Percentiles rank a stretch among this genome's conserved stretches.
These are phyloP conservation scores for Phocoena phocoena DNA, from an alignment of 2,113 vertebrate species.

Conservation along the genomic window DNA sequence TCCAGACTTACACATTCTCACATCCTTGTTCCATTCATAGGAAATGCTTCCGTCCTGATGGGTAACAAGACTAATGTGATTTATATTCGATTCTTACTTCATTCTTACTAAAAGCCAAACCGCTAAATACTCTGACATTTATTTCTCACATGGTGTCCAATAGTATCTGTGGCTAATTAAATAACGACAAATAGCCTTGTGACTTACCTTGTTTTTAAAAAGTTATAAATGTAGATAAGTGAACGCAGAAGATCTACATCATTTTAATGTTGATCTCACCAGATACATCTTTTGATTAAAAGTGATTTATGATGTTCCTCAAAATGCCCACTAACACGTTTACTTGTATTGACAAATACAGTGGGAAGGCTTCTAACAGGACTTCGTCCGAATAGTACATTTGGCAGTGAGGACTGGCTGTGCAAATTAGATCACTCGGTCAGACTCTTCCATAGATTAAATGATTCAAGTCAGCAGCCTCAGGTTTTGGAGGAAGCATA, in stretches of 20 bases:
- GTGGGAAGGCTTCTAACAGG: not conserved
- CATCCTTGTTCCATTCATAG: not conserved
- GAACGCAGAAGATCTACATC: not conserved
- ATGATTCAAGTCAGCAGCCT: not conserved
- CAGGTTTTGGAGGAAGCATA: not conserved
- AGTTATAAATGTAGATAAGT: not conserved
- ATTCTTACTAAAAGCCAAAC: not conserved
- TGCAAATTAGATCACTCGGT: not conserved
- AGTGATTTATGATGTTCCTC: not conserved
- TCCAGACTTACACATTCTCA: not conserved
- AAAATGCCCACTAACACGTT: not conserved
- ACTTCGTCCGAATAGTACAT: not conserved
- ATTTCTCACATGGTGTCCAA: not conserved
- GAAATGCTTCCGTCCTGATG: not conserved
- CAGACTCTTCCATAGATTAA: not conserved
- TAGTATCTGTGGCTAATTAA: too few species aligned
- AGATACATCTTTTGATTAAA: not conserved
- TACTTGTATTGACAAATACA: not conserved
- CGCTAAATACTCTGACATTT: not conserved
- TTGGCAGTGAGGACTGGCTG: not conserved
- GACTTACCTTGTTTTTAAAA: not conserved
- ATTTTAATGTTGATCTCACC: not conserved
- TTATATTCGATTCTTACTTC: not conserved
- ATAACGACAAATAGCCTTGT: not conserved
- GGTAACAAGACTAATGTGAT: not conserved